Evolutionary conservation across 2,113 vertebrate genomes (phyloP).

Genomic region (Choloepus hoffmanni): DNA sequence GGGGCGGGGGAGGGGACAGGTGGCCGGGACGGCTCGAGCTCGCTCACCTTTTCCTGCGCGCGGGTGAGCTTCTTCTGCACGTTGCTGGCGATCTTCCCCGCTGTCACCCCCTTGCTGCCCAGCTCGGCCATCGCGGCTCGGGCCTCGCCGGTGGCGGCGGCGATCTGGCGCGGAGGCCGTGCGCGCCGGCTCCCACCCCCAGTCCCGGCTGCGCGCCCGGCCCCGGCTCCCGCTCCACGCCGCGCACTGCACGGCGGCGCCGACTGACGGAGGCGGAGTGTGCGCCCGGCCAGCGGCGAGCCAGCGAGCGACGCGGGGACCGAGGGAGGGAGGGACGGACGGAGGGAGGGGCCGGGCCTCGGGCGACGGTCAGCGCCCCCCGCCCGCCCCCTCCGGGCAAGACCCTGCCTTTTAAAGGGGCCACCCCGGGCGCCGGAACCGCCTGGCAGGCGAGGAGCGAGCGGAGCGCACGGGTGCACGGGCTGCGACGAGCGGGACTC

Average conservation of each 20-base stretch:
- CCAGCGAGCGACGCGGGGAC: neutral
- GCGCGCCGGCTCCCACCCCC: slow-evolving; percentile 61
- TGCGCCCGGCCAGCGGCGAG: neutral
- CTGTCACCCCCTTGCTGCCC: slow-evolving; percentile 97
- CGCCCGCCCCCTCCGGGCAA: slow-evolving; percentile 53
- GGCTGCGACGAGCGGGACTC: slow-evolving; percentile 81
- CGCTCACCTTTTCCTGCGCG: slow-evolving; percentile 97
- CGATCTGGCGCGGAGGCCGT: slow-evolving; percentile 57
- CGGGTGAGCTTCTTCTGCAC: slow-evolving; percentile 98
- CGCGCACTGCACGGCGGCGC: slow-evolving; percentile 7
- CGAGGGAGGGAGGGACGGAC: slow-evolving; percentile 4
- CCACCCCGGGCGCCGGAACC: neutral
- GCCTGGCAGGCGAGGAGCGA: slow-evolving; percentile 54
- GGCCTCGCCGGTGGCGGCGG: slow-evolving; percentile 72
- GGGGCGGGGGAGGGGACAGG: neutral
- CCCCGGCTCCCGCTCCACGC: slow-evolving; percentile 50
- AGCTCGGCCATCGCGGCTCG: slow-evolving; percentile 95
- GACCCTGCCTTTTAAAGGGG: slow-evolving; percentile 88
- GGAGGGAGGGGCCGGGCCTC: slow-evolving; percentile 58
- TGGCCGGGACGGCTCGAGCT: neutral
- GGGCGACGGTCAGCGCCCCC: slow-evolving; percentile 79
- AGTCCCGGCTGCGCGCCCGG: slow-evolving; percentile 40
- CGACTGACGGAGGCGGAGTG: slow-evolving; percentile 72
- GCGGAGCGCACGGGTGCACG: slow-evolving; percentile 19
- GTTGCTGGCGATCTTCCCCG: slow-evolving; percentile 97